phyloP scores from a whole-genome alignment of 2,888 invertebrate genomes.

The Drosophila melanocephala region DNA sequence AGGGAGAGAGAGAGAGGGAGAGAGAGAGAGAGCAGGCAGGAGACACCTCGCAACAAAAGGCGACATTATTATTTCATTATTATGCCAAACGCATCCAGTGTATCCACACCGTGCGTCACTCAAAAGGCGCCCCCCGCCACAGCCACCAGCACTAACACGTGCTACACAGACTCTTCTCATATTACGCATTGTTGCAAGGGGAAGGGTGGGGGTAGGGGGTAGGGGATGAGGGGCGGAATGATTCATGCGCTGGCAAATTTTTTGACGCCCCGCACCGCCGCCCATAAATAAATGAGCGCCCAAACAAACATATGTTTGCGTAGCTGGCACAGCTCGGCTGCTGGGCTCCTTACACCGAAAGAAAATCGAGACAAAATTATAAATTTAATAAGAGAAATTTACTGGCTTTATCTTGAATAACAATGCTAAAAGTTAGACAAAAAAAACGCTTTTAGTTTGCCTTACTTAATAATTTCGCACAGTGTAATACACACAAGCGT shows the following conservation, averaged over 20 bases:
- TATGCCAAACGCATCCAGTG: constrained; percentile 76
- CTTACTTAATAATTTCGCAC: neutral
- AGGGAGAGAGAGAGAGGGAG: constrained; percentile 11
- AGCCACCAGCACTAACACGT: constrained; percentile 27
- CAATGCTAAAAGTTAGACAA: neutral
- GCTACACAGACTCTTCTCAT: constrained; percentile 54
- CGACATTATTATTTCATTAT: constrained; percentile 82
- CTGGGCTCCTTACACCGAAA: neutral
- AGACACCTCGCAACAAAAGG: constrained; percentile 76
- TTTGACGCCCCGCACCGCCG: constrained; percentile 55
- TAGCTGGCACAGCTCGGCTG: constrained; percentile 18
- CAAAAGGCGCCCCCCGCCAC: constrained; percentile 28
- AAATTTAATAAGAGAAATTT: neutral
- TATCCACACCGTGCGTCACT: constrained; percentile 39
- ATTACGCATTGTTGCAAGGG: constrained; percentile 56
- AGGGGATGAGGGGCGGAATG: constrained; percentile 48
- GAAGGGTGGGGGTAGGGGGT: neutral
- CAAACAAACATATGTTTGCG: constrained; percentile 69
- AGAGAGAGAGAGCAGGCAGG: constrained; percentile 33
- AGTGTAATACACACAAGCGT: constrained; percentile 54
- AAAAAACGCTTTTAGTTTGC: neutral
- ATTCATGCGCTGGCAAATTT: constrained; percentile 77
- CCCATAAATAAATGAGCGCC: constrained; percentile 60
- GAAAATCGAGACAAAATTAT: neutral
- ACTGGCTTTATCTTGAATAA: neutral